phyloP scores from a whole-genome alignment of 37 sponge, comb jelly and placozoan species.

The Ephydatia muelleri region DNA sequence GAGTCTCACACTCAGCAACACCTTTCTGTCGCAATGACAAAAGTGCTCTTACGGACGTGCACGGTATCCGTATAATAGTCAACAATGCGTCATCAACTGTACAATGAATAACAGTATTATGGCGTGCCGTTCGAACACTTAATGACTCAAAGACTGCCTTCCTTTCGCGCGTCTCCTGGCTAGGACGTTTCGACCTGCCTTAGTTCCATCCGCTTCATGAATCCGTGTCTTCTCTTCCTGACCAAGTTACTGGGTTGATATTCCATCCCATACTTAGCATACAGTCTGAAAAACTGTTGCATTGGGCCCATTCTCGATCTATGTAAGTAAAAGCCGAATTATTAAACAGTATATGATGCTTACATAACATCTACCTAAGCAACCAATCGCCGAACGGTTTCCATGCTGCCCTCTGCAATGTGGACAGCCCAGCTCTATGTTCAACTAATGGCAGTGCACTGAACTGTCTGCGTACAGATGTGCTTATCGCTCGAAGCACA shows the following conservation, averaged over 20 bases:
- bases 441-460: background rate
- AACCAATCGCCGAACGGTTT: background rate
- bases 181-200: constrained; percentile 78
- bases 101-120: constrained; percentile 25
- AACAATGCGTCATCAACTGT: background rate
- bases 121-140: background rate
- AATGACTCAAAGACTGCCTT: constrained; percentile 82
- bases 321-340: background rate
- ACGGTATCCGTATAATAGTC: background rate
- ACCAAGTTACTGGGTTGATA: constrained; percentile 88
- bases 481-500: background rate
- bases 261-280: constrained; percentile 75
- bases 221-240: constrained; percentile 88
- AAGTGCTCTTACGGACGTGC: background rate
- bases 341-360: background rate
- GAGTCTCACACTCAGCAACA: background rate
- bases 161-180: constrained; percentile 89
- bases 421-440: background rate
- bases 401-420: background rate
- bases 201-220: constrained; percentile 65
- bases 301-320: constrained; percentile 9
- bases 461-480: background rate
- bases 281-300: constrained; percentile 3
- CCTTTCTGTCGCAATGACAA: background rate
- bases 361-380: background rate